Conservation (phyloP, 2,797 vertebrate genomes). For the Myioborus miniatus region DNA sequence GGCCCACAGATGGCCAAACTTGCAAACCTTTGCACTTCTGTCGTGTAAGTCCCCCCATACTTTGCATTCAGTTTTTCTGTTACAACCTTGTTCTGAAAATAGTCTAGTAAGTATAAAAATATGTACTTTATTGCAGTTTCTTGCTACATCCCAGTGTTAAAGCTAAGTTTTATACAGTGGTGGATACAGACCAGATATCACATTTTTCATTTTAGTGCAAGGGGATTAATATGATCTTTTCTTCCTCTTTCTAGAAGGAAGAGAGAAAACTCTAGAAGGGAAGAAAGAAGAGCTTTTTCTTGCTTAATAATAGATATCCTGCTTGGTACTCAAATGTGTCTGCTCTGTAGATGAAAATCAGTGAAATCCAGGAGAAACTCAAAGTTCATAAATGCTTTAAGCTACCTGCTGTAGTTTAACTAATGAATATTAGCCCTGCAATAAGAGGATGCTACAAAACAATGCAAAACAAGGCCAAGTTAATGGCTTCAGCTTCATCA, state of each 20-base stretch:
- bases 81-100: not conserved
- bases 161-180: not conserved
- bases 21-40: not conserved
- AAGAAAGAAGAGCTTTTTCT: fast-evolving
- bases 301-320: not conserved
- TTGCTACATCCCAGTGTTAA: not conserved
- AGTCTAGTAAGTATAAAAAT: not conserved
- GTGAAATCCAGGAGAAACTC: not conserved
- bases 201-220: not conserved
- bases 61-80: not conserved
- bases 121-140: not conserved
- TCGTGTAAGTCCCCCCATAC: not conserved
- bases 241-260: not conserved
- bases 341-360: not conserved
- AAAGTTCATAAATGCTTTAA: not conserved
- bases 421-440: not conserved
- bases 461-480: not conserved
- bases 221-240: too few species aligned
- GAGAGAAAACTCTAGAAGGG: not conserved
- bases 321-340: not conserved
- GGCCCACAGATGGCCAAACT: not conserved
- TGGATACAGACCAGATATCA: not conserved
- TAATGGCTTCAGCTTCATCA: not conserved
- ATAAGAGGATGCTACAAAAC: not conserved
- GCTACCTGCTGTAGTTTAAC: not conserved